These are phyloP conservation scores for Orthonychiurus folsomi DNA, from an alignment of 2,888 invertebrate genomes.

Conservation along the genomic window DNA sequence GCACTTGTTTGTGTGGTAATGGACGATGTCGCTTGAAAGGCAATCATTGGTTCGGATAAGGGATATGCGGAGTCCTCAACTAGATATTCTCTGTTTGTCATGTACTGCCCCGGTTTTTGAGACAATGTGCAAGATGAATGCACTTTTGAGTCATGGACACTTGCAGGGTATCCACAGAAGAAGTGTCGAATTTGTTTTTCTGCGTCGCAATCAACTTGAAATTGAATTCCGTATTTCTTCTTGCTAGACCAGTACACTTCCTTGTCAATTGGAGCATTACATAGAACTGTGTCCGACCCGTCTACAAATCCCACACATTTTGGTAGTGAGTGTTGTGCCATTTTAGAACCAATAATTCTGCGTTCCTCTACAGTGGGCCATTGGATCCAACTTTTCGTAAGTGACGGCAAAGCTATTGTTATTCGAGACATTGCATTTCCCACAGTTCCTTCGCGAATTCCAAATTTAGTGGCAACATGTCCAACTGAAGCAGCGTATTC, in stretches of 20 bases:
- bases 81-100: constrained; percentile 17
- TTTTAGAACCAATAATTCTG: constrained; percentile 6
- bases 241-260: constrained; percentile 21
- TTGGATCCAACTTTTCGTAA: not conserved
- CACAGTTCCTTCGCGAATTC: constrained; percentile 14
- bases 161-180: constrained; percentile 18
- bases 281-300: constrained; percentile 15
- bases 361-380: constrained; percentile 2
- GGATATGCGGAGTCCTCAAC: constrained; percentile 22
- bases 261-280: constrained; percentile 17
- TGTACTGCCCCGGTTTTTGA: constrained; percentile 1
- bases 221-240: constrained; percentile 21
- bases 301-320: constrained; percentile 24
- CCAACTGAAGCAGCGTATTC: not conserved
- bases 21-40: constrained; percentile 9
- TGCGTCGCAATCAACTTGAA: constrained; percentile 19
- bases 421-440: not conserved
- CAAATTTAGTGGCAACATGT: constrained; percentile 7
- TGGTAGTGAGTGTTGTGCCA: constrained; percentile 13
- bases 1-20: not conserved
- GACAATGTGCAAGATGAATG: not conserved
- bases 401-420: not conserved
- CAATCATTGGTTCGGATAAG: constrained; percentile 10
- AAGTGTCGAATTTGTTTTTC: constrained; percentile 12
- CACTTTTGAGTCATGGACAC: constrained; percentile 22